Evolutionary conservation across 2,888 invertebrate genomes (phyloP), one percentile per base, ranked within the genome.

Genomic region (Iselma pallidipennis): DNA sequence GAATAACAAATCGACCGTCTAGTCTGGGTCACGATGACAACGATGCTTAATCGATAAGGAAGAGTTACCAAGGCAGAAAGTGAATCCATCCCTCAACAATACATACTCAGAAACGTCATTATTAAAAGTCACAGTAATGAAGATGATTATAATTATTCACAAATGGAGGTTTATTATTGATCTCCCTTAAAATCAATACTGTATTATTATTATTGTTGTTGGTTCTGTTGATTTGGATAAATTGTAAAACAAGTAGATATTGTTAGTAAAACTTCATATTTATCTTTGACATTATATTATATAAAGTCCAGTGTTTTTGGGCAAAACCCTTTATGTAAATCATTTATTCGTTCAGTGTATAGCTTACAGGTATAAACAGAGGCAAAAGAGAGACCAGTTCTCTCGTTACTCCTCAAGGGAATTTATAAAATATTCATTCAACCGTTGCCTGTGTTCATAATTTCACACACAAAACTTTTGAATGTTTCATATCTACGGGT

Each of bases 21-120:
- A 25, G 50, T 50, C 50, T 50, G 25, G 50, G 50, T 50, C 50
- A 50, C 50, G 50, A 50, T 50, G 50, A 50, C 50, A 26, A 50
- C 50, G 25, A 28, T 23, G 50, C 50, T 50, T 50, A 50, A 50
- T 50, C 50, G 50, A 50, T 50, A 50, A 10, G 5, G 26, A 50
- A 28, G 29, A 50, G 16, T 26, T 26, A 10, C 26, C 14, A 28
- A 50, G 50, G 26, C 25, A 26, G 5, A 50, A 50, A 50, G 14
- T 10, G 50, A 25, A 50, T 28, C 26, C 50, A 29, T 26, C 50
- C 25, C 26, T 26, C 5, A 50, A 25, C 26, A 25, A 26, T 26
- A 29, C 16, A 50, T n/a, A n/a, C n/a, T n/a, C n/a, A n/a, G n/a
- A n/a, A n/a, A n/a, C n/a, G n/a, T n/a, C n/a, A n/a, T n/a, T n/a